Conservation (phyloP, 2,888 invertebrate species). For the Lamellibrachia columna region DNA sequence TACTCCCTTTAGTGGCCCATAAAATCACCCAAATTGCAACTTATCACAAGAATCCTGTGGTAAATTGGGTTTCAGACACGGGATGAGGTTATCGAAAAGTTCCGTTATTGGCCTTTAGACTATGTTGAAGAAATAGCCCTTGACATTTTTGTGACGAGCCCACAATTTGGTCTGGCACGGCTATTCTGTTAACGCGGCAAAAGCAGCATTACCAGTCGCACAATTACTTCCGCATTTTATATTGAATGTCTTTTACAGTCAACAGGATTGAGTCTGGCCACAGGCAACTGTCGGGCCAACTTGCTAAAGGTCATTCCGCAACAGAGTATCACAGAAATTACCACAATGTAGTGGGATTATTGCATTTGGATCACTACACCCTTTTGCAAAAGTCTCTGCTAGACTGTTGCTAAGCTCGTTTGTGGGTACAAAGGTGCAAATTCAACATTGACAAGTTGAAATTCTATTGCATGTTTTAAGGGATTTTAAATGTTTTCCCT, state of each 20-base stretch:
- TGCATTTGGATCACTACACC: conserved; percentile 16
- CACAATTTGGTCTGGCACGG: background rate
- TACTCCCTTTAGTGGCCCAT: background rate
- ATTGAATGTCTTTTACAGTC: background rate
- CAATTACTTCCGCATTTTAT: background rate
- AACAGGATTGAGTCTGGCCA: background rate
- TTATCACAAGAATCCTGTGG: background rate
- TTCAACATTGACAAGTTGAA: background rate
- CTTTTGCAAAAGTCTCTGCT: conserved; percentile 10
- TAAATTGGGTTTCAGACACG: background rate
- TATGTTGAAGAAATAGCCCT: background rate
- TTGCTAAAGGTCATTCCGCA: background rate
- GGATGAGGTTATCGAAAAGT: background rate
- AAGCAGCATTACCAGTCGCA: conserved; percentile 1
- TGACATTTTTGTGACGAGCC: background rate
- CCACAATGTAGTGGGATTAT: conserved; percentile 6
- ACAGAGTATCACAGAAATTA: conserved; percentile 9
- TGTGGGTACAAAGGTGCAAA: background rate
- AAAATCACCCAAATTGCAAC: background rate
- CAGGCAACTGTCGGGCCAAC: background rate
- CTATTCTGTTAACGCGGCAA: background rate
- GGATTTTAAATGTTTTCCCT: background rate
- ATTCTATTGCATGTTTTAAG: background rate
- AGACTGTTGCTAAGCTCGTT: background rate
- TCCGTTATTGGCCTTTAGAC: background rate